Base-by-base conservation (phyloP, 2,113 vertebrate genomes). In the Muntiacus reevesi region DNA sequence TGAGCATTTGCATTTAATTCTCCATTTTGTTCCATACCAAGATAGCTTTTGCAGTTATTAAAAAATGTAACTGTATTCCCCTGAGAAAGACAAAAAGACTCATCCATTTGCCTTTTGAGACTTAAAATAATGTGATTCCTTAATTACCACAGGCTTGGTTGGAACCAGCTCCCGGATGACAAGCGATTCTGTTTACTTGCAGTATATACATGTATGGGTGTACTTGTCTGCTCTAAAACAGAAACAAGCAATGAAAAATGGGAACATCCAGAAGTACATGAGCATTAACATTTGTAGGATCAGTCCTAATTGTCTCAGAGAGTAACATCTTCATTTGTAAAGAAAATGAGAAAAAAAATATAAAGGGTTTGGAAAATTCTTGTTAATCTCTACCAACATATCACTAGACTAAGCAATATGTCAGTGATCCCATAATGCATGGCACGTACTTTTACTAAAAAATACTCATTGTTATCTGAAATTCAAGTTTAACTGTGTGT, bases 1-100 rank as follows among this genome's bases (percentile, higher is more conserved):
- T 45, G 86, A 97, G 23, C 47, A 96, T 97, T 97, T 94, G 60
- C 95, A 95, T 97, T 97, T 89, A 91, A 93, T 92, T 94, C 55
- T 83, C 62, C 27, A 74, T 86, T 97, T 97, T 94, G 33, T 27
- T 78, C 52, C 23, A 89, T 89, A 30, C 33, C 33, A 25, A 57
- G 78, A 87, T 27, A 93, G 71, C 19, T 84, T 79, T 97, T 74
- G 71, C 74, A 82, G 67, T 95, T 96, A 74, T 40, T 87, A 57
- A 23, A 87, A 97, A 97, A 94, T 93, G 30, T 79, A 59, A 64
- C 79, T 55, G 17, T 59, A 1, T 91, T 89, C 82, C 23, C 85
- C 25, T 15, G 23, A 88, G 36, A 86, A 76, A 81, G 50, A 79
- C n/a, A 60, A 60, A 57, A 62, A 40, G n/a, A 91, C 64, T 71